These are phyloP conservation scores for Erythrocercus mccallii DNA, from an alignment of 2,113 vertebrate genomes.

Conservation along the genomic window DNA sequence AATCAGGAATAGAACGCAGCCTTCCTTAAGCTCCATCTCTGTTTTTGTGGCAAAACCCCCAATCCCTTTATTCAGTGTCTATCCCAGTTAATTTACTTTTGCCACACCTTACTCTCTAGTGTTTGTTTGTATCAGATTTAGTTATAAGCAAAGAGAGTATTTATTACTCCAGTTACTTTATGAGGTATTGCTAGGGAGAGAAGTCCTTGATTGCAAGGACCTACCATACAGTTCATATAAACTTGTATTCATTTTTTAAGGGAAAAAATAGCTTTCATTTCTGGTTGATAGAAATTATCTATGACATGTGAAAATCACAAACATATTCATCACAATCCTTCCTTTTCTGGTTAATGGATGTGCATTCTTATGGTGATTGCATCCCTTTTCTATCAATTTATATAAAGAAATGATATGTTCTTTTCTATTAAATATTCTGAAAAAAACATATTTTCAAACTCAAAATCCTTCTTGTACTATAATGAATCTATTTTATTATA, in stretches of 20 bases:
- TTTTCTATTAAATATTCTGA: conserved; percentile 47
- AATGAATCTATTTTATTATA: conserved; percentile 60
- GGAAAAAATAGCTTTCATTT: conserved; percentile 23
- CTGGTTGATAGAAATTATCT: conserved; percentile 43
- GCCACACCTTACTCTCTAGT: neutral
- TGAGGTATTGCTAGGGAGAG: neutral
- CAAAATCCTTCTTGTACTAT: neutral
- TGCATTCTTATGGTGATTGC: neutral
- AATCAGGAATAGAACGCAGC: neutral
- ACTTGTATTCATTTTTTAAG: neutral
- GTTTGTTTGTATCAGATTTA: neutral
- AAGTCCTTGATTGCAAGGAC: neutral
- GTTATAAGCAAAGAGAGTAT: neutral
- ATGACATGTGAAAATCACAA: conserved; percentile 18
- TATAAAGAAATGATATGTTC: neutral
- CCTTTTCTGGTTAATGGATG: conserved; percentile 30
- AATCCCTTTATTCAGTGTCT: neutral
- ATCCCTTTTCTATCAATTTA: conserved; percentile 33
- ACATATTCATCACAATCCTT: conserved; percentile 33
- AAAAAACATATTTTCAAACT: conserved; percentile 30
- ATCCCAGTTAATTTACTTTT: neutral
- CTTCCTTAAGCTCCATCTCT: neutral
- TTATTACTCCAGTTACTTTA: neutral
- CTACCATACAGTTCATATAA: neutral
- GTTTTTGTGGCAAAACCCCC: neutral